Percentiles rank a stretch among this genome's conserved stretches.
Evolutionary conservation across 2,888 invertebrate genomes (phyloP).

Genomic region (Sarcophaga carnaria): DNA sequence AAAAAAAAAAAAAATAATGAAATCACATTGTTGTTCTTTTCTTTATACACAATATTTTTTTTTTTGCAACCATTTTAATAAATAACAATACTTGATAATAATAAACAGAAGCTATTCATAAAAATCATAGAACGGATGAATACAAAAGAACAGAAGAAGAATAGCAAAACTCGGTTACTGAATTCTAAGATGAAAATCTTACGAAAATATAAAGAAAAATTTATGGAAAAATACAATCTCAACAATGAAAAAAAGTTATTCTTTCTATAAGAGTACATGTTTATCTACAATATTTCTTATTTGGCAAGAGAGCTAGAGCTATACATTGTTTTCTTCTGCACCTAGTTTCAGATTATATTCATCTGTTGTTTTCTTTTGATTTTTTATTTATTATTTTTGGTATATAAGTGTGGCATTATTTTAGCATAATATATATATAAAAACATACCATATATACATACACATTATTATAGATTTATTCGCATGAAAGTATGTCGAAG

Average conservation of each 20-base stretch:
- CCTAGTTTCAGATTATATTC: too few relatives aligned
- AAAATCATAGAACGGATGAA: conserved; percentile 12
- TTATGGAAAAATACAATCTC: conserved; percentile 16
- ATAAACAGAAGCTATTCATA: conserved; percentile 48
- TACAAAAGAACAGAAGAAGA: neutral
- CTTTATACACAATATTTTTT: neutral
- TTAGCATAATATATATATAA: too few relatives aligned
- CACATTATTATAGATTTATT: too few relatives aligned
- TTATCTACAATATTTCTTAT: too few relatives aligned
- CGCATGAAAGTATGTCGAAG: too few relatives aligned
- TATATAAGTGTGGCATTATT: too few relatives aligned
- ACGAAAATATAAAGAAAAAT: conserved; percentile 14
- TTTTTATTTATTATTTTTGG: too few relatives aligned
- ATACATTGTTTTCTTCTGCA: too few relatives aligned
- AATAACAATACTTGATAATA: conserved; percentile 34
- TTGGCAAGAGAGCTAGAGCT: too few relatives aligned
- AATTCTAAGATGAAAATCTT: conserved; percentile 35
- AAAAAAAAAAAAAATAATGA: neutral
- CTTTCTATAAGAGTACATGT: neutral
- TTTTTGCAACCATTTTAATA: conserved; percentile 13
- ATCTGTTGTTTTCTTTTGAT: too few relatives aligned
- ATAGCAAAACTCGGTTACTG: conserved; percentile 35
- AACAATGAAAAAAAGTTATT: conserved; percentile 24
- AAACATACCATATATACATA: too few relatives aligned
- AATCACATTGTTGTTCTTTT: neutral